A percentile compares a stretch with the other conserved stretches of the same genome.
Evolutionary conservation across 2,797 vertebrate species (phyloP).

Genomic region (Apodemus agrarius): DNA sequence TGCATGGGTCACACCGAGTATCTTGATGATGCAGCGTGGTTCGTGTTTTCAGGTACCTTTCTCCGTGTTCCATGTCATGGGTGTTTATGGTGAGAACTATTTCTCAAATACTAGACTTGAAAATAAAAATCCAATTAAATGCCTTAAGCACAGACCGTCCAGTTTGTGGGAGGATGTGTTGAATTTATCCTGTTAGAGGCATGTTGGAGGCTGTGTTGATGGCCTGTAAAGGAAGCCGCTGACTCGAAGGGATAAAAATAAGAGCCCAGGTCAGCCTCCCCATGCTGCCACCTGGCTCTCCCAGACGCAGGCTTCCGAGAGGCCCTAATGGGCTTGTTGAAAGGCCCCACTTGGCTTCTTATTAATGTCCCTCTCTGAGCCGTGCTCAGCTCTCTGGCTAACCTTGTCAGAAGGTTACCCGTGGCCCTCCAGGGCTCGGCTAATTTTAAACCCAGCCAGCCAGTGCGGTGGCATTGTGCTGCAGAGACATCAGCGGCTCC

Average conservation of each 20-base stretch:
- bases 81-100: constrained; percentile 3
- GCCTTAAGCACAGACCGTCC: neutral
- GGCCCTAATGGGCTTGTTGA: constrained; percentile 73
- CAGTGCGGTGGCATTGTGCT: constrained; percentile 58
- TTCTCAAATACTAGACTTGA: neutral
- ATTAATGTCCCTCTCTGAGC: constrained; percentile 74
- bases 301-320: constrained; percentile 50
- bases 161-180: neutral
- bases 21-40: neutral
- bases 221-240: constrained; percentile 54
- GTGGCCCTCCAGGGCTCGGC: constrained; percentile 69
- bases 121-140: neutral
- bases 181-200: constrained; percentile 38
- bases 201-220: constrained; percentile 15
- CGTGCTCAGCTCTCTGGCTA: constrained; percentile 59
- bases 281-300: neutral
- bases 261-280: constrained; percentile 60
- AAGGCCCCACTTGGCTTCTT: constrained; percentile 80
- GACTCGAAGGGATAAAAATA: constrained; percentile 61
- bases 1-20: neutral
- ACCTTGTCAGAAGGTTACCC: constrained; percentile 83
- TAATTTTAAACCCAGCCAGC: constrained; percentile 79
- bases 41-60: neutral
- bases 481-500: constrained; percentile 66
- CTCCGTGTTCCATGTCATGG: neutral